phyloP scores from a whole-genome alignment of 2,797 vertebrate species.

The Karalla daura region DNA sequence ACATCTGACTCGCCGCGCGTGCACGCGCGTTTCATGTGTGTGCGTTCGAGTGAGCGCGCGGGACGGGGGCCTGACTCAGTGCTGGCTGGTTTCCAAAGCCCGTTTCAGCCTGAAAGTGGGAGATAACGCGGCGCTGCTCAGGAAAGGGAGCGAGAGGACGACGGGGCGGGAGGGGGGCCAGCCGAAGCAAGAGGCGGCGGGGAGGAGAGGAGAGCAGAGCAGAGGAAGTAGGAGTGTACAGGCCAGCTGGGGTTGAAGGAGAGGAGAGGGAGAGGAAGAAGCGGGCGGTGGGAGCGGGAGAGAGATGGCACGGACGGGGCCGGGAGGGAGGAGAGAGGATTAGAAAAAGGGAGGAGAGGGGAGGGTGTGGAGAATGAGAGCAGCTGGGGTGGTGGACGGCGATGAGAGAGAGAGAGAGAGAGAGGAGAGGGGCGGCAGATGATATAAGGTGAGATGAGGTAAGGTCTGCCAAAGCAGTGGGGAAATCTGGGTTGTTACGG shows the following conservation, averaged over 20 bases:
- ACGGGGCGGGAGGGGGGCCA: conserved; percentile 29
- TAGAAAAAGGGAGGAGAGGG: conserved; percentile 29
- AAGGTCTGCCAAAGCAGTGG: too few relatives aligned
- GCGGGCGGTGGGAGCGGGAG: not conserved
- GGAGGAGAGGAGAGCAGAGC: too few relatives aligned
- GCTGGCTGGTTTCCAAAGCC: conserved; percentile 50
- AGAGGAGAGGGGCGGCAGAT: too few relatives aligned
- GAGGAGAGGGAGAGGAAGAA: not conserved
- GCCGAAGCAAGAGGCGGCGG: conserved; percentile 2
- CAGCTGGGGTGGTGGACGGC: conserved; percentile 11
- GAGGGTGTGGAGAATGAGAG: conserved; percentile 25
- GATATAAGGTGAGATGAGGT: too few relatives aligned
- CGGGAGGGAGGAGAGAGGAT: conserved; percentile 30
- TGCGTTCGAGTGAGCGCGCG: conserved; percentile 1
- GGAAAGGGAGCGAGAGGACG: conserved; percentile 48
- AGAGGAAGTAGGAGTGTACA: conserved; percentile 47
- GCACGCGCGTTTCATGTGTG: conserved; percentile 2
- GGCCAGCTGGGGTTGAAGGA: conserved; percentile 26
- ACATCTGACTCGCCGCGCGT: conserved; percentile 14
- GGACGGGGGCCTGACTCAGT: conserved; percentile 4
- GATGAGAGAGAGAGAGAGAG: conserved; percentile 9
- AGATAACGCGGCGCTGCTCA: conserved; percentile 61
- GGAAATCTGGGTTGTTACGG: too few relatives aligned
- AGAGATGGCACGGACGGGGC: not conserved
- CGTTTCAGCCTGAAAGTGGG: conserved; percentile 59